Evolutionary conservation across 2,113 vertebrate genomes (phyloP).

Genomic region (Neodontobutis hainanensis): DNA sequence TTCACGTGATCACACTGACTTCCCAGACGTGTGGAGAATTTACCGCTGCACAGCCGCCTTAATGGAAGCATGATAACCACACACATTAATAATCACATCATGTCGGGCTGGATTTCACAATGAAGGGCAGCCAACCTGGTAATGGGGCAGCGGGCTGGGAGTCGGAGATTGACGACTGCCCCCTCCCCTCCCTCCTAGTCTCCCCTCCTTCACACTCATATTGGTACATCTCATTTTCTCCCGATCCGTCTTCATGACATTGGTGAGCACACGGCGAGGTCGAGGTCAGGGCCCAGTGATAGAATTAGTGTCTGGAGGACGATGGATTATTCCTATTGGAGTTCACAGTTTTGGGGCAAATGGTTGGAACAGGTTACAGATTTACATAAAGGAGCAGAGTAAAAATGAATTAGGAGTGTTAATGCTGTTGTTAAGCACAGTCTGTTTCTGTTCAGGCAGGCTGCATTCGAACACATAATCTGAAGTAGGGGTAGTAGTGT

Average conservation of each 20-base stretch:
- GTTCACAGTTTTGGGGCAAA: conserved; percentile 10
- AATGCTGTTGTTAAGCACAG: conserved; percentile 2
- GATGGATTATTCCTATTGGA: conserved; percentile 52
- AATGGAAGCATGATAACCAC: conserved; percentile 17
- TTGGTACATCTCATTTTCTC: conserved; percentile 57
- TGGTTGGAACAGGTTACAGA: conserved; percentile 22
- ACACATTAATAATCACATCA: conserved; percentile 55
- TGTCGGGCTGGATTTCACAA: conserved; percentile 32
- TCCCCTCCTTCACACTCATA: conserved; percentile 16
- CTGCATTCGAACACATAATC: too few species aligned
- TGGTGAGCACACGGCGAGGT: conserved; percentile 48
- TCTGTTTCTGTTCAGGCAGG: too few species aligned
- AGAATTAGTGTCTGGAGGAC: conserved; percentile 57
- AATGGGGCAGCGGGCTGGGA: conserved; percentile 39
- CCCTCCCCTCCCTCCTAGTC: conserved; percentile 3
- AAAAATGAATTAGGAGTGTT: conserved; percentile 25
- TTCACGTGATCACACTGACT: not conserved
- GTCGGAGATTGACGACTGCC: conserved; percentile 28
- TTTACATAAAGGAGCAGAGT: conserved; percentile 27
- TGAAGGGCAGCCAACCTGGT: conserved; percentile 50
- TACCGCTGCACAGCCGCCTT: not conserved
- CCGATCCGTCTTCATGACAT: conserved; percentile 59
- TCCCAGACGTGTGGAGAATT: not conserved
- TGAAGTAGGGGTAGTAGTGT: too few species aligned
- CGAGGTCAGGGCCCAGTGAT: conserved; percentile 50